phyloP scores from a whole-genome alignment of 2,113 vertebrate genomes.

The Mobula birostris region DNA sequence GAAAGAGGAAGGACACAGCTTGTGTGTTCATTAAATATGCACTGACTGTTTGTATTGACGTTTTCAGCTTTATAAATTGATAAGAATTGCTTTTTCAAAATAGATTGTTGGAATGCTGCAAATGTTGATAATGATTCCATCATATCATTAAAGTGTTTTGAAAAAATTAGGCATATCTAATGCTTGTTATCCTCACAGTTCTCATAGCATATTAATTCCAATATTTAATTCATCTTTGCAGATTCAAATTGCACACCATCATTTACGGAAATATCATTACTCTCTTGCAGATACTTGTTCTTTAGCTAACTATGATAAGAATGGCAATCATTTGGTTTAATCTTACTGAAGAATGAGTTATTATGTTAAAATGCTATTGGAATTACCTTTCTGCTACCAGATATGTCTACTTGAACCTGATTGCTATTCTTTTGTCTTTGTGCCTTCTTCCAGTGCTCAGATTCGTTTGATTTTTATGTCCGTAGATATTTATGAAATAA shows the following conservation, averaged over 20 bases:
- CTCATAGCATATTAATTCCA: not conserved
- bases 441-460: not conserved
- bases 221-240: not conserved
- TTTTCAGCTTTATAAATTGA: not conserved
- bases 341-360: not conserved
- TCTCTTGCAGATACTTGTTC: not conserved
- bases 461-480: not conserved
- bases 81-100: not conserved
- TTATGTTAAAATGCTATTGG: not conserved
- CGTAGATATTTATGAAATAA: conserved; percentile 31
- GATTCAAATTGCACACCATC: not conserved
- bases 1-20: not conserved
- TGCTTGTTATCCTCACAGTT: not conserved
- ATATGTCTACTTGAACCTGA: not conserved
- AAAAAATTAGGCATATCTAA: not conserved
- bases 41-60: not conserved
- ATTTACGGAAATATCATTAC: not conserved
- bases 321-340: not conserved
- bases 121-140: not conserved
- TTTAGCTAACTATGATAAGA: too few species aligned
- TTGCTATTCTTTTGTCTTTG: not conserved
- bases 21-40: not conserved
- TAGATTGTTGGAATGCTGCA: not conserved
- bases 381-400: not conserved
- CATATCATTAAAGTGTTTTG: not conserved